Conservation (phyloP, 2,888 invertebrate genomes). For the Nephrotoma guestfalica region DNA sequence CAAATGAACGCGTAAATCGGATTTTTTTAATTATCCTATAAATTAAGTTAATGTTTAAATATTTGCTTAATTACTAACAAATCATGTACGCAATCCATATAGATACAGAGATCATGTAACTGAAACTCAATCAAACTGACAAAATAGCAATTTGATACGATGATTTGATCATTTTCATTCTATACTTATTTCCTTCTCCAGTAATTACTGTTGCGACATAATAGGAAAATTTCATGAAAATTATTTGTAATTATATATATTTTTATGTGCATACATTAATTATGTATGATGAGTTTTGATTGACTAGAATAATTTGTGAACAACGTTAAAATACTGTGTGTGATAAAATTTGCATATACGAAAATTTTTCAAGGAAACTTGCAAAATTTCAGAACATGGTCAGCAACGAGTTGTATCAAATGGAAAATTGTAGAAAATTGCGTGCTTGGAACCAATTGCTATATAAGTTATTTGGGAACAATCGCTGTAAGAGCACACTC, state of each 20-base stretch:
- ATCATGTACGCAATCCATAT: neutral
- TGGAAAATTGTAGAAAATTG: too few relatives aligned
- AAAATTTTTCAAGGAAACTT: too few relatives aligned
- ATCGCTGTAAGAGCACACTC: too few relatives aligned
- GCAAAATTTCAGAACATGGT: too few relatives aligned
- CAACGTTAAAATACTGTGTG: too few relatives aligned
- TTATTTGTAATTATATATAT: neutral
- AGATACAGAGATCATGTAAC: neutral
- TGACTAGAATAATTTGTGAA: too few relatives aligned
- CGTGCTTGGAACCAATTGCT: too few relatives aligned
- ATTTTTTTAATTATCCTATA: neutral
- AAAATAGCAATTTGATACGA: neutral
- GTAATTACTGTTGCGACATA: neutral
- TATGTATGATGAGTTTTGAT: too few relatives aligned
- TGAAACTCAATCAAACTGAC: neutral
- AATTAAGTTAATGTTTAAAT: neutral
- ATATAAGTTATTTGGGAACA: too few relatives aligned
- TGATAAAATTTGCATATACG: too few relatives aligned
- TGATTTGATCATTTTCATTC: neutral
- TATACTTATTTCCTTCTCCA: neutral
- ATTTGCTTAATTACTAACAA: neutral
- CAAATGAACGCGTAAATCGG: neutral
- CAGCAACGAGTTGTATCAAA: too few relatives aligned
- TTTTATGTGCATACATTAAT: too few relatives aligned
- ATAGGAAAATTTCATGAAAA: neutral